Evolutionary conservation across 2,113 vertebrate genomes (phyloP).

Genomic region (Nipponia nippon): DNA sequence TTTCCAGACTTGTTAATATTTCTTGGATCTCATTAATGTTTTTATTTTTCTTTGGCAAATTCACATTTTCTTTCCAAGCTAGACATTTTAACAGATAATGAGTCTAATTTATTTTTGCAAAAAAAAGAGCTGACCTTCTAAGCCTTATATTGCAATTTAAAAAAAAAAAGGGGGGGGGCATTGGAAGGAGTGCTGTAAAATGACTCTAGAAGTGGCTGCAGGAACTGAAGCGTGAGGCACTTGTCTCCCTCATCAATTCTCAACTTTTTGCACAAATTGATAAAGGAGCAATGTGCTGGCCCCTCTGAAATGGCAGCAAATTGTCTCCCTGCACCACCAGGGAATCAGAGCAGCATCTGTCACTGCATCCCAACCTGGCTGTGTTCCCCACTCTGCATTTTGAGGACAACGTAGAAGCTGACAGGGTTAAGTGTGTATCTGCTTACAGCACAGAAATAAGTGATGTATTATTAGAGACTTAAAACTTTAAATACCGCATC

Average conservation of each 20-base stretch:
- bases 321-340: background rate
- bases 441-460: background rate
- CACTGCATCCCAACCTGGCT: background rate
- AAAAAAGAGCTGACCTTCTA: background rate
- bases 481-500: background rate
- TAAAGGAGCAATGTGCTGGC: background rate
- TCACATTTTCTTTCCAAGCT: background rate
- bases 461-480: background rate
- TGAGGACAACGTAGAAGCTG: background rate
- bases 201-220: background rate
- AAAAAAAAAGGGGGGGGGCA: background rate
- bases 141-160: background rate
- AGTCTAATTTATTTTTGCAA: background rate
- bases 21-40: slow-evolving; percentile 26
- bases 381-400: rapidly evolving
- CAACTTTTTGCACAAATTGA: background rate
- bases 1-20: slow-evolving; percentile 1
- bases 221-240: background rate
- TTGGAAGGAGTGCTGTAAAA: background rate
- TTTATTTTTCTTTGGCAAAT: slow-evolving; percentile 1
- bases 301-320: background rate
- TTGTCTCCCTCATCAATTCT: background rate
- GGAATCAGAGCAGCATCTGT: background rate
- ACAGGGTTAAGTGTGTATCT: background rate
- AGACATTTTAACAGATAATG: background rate